Percentiles rank a stretch among this genome's conserved stretches.
Conservation (phyloP, 1,140 invertebrate species). For the Helicoverpa zea region DNA sequence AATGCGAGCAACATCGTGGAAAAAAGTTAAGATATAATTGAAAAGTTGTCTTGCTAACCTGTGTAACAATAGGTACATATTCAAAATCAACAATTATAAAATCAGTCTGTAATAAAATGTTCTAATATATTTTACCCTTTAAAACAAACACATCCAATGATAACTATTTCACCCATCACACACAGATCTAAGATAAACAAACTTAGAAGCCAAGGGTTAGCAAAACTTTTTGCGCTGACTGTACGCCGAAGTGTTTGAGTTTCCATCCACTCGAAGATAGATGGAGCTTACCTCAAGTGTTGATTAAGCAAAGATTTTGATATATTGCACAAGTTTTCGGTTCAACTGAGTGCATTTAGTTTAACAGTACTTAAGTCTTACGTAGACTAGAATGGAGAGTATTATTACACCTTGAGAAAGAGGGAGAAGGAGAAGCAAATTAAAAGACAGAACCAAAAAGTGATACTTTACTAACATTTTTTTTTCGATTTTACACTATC, state of each 20-base stretch:
- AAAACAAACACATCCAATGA: background rate
- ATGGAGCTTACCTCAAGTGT: background rate
- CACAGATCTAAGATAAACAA: background rate
- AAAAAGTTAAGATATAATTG: too few species aligned
- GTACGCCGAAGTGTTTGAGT: background rate
- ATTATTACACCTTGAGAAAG: too few species aligned
- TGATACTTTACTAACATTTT: too few species aligned
- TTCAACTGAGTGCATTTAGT: conserved; percentile 8
- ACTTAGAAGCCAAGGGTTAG: background rate
- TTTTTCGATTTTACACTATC: too few species aligned
- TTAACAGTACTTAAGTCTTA: background rate
- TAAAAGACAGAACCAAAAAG: too few species aligned
- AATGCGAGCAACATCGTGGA: too few species aligned
- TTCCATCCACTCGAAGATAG: conserved; percentile 1
- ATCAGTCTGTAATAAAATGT: background rate
- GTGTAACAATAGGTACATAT: background rate
- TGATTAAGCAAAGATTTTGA: background rate
- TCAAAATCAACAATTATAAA: background rate
- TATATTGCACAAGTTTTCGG: conserved; percentile 26
- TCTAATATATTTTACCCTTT: background rate
- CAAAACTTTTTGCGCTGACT: conserved; percentile 23
- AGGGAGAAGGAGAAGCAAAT: too few species aligned
- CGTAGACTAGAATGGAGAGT: too few species aligned
- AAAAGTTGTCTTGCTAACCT: too few species aligned
- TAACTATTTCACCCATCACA: background rate